Base-by-base conservation (phyloP, 2,888 invertebrate species). In the Alloscopus bannaensis region DNA sequence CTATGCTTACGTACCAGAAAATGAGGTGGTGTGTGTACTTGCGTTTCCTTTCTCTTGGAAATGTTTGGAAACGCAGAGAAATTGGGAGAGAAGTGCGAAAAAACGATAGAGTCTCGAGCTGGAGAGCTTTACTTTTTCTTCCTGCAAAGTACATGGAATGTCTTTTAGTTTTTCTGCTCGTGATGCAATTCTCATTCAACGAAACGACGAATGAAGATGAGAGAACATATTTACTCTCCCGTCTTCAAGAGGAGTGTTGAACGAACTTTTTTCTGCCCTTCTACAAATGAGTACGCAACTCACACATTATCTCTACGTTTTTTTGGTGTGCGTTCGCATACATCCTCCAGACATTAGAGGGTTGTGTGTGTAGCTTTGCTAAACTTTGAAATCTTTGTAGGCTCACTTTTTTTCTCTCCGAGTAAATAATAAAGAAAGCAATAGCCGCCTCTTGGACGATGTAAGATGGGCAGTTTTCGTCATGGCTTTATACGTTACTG, bases 121-220 rank as follows among this genome's bases (percentile, higher is more conserved):
- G 24, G n/a, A 62, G 3, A 62, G 29, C n/a, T n/a, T n/a, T n/a
- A n/a, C n/a, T n/a, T n/a, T n/a, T n/a, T n/a, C n/a, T n/a, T n/a
- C n/a, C n/a, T n/a, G n/a, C 45, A n/a, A 66, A 28, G 8, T 52
- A 75, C 76, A 68, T 50, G 68, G 24, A 76, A 76, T 76, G 28
- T 69, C 76, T 68, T 69, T 76, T 76, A 68, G 76, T 62, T 68
- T 18, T 70, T 60, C 65, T 65, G 16, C 45, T 64, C 47, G 20
- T 24, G 60, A 52, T 62, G 62, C 45, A 69, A 62, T 62, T 68
- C 66, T 68, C 59, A 68, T 75, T 73, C 64, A 26, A 42, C 26
- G 62, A 52, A 69, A 47, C 50, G 60, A 60, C 42, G 42, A 26
- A 20, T 62, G 26, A 18, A 55, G 20, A 26, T n/a, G 50, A 13